Evolutionary conservation across 1,140 invertebrate genomes (phyloP), one percentile per base, ranked within the genome.

Genomic region (Penaeus vannamei): DNA sequence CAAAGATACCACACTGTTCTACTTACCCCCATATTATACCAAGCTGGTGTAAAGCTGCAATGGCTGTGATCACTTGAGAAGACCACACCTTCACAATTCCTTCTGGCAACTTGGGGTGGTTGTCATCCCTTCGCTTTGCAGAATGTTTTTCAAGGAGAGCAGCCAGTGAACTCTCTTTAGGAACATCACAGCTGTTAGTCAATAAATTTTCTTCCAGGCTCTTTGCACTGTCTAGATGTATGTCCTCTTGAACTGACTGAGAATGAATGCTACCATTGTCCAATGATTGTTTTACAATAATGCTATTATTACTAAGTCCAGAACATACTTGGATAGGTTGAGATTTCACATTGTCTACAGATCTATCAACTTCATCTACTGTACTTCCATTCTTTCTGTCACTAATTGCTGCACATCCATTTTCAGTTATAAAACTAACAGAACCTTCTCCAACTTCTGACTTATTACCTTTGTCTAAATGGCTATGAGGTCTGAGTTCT

Each of bases 1-100:
- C 8, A 12, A 84, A 84, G n/a, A 86, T 42, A 19, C 17, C 4
- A 82, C 32, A 64, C 10, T 81, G 19, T 14, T 32, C 14, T n/a
- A 90, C 89, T 91, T 53, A 91, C 91, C 91, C 86, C 89, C 89
- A 91, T 60, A 91, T 72, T 61, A 91, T 86, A n/a, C 89, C 89
- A 5, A 85, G 61, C 7, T 88, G 84, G 59, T 91, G 91, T 14
- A 91, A 84, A 12, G 84, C 79, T 12, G 88, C 59, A 23, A 91
- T 82, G 29, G 91, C 89, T 14, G 89, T 64, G 36, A 90, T 84
- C 22, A 91, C 46, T 32, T 91, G 91, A 0, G 91, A 88, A 12
- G 77, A 77, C 91, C 91, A 91, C 36, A 90, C 89, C 26, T 86
- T 85, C 22, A 91, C 91, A 26, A 91, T 77, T 8, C 91, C 91